A percentile compares a stretch with the other conserved stretches of the same genome.
phyloP scores from a whole-genome alignment of 1,140 invertebrate species.

The Conus betulinus region DNA sequence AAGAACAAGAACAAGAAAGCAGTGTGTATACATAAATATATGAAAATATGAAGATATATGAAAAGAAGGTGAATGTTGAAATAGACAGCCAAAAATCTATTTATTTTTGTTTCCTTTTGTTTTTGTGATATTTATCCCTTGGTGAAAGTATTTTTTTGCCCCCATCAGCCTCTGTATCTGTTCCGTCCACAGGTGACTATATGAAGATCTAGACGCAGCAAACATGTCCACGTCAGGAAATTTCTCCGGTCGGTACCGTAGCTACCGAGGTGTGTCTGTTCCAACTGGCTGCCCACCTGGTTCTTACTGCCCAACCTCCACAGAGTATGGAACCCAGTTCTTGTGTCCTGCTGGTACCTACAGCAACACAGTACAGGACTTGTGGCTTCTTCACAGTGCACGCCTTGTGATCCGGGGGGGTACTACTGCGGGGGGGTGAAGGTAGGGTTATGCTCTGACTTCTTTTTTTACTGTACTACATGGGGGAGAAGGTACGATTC shows the following conservation, averaged over 20 bases:
- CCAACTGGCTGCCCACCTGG: slow-evolving; percentile 68
- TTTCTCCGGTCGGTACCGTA: slow-evolving; percentile 66
- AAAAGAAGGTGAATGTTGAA: too few species aligned
- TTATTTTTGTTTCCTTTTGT: too few species aligned
- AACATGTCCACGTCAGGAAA: slow-evolving; percentile 66
- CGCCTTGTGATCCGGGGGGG: slow-evolving; percentile 67
- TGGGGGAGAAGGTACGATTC: too few species aligned
- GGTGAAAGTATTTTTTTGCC: too few species aligned
- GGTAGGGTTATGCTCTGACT: too few species aligned
- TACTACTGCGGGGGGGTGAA: slow-evolving; percentile 63
- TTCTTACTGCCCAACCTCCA: slow-evolving; percentile 67
- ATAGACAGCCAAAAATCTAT: too few species aligned
- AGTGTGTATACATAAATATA: too few species aligned
- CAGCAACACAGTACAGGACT: slow-evolving; percentile 70
- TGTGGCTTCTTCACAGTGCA: slow-evolving; percentile 60
- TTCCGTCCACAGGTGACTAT: slow-evolving; percentile 63
- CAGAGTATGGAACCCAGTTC: slow-evolving; percentile 60
- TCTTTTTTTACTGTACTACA: too few species aligned
- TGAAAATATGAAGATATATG: too few species aligned
- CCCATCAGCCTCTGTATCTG: background rate
- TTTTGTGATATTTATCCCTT: too few species aligned
- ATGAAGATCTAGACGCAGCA: slow-evolving; percentile 64
- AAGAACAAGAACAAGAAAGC: too few species aligned
- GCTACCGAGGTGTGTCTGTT: slow-evolving; percentile 70
- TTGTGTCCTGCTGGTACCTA: slow-evolving; percentile 66